These are phyloP conservation scores for Microtus pennsylvanicus DNA, from an alignment of 2,113 vertebrate genomes.

Conservation along the genomic window DNA sequence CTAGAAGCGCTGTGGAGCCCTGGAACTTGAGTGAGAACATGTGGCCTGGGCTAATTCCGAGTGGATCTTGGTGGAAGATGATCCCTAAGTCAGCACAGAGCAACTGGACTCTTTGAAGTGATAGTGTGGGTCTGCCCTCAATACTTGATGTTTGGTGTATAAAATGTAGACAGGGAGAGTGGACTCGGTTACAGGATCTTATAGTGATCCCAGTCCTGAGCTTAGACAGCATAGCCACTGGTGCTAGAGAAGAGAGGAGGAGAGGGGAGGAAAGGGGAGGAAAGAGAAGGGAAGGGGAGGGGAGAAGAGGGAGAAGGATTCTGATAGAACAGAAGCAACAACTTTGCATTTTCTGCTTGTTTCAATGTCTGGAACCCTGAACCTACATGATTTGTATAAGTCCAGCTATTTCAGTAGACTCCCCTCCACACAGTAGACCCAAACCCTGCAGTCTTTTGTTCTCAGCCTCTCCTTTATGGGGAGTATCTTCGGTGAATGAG, in stretches of 20 bases:
- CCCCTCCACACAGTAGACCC: neutral
- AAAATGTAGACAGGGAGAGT: neutral
- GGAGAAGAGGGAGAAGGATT: neutral
- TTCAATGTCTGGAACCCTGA: neutral
- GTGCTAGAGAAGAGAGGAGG: neutral
- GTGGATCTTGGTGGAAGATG: neutral
- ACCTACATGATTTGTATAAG: neutral
- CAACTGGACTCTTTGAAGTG: neutral
- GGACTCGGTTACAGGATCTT: neutral
- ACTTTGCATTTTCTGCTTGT: constrained; percentile 12
- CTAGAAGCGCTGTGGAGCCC: neutral
- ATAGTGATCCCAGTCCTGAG: neutral
- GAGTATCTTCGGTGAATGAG: neutral
- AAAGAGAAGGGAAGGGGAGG: neutral
- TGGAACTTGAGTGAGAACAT: neutral
- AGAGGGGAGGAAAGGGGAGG: no score
- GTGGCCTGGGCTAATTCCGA: neutral
- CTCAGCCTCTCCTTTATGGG: neutral
- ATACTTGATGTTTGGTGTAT: neutral
- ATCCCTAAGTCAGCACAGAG: neutral
- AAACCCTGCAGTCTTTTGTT: neutral
- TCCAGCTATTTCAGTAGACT: neutral
- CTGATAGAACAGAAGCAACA: neutral
- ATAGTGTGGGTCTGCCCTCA: neutral
- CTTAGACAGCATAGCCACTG: neutral